Evolutionary conservation across 2,113 vertebrate species (phyloP), one percentile per base, ranked within the genome.

Genomic region (Triplophysa dalaica): DNA sequence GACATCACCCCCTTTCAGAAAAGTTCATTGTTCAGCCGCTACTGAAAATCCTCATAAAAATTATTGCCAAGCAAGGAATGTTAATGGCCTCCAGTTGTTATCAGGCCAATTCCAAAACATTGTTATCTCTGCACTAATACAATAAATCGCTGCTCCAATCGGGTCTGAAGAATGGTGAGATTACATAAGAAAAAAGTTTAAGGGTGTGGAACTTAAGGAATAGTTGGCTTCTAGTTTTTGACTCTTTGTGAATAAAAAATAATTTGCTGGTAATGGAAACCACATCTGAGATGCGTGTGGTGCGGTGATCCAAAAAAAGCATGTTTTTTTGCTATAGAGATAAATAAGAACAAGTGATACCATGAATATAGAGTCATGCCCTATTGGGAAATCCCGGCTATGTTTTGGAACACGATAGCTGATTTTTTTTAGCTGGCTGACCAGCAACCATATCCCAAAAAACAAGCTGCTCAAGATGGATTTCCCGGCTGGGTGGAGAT

Each of bases 41-140:
- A 85, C 86, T 85, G 86, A 83, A 87, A 85, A 58, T 80, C 77
- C 77, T 81, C 66, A 82, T 80, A 81, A 84, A 83, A 74, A 85
- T 81, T 52, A 81, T 81, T 78, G 77, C 72, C 70, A 72, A n/a
- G 48, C 79, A 76, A 86, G 60, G 83, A 86, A 86, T 83, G 75
- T 86, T 81, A 86, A 83, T 85, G 69, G 79, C 68, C 81, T 83
- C 29, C 63, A 79, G 78, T 84, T 78, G 81, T 80, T 82, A 82
- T 86, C 85, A 48, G 73, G 61, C 82, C 75, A 81, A 82, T 80
- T 86, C 80, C 80, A 77, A 81, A 85, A 83, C 83, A 83, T 78
- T 82, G 86, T 87, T 85, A 87, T 87, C 83, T 83, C 74, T 72
- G 74, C 24, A 43, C 60, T 58, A 63, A 68, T 75, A 75, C 66